Percentiles rank a stretch among this genome's conserved stretches.
phyloP scores from a whole-genome alignment of 2,888 invertebrate genomes.

The Seira musarum region DNA sequence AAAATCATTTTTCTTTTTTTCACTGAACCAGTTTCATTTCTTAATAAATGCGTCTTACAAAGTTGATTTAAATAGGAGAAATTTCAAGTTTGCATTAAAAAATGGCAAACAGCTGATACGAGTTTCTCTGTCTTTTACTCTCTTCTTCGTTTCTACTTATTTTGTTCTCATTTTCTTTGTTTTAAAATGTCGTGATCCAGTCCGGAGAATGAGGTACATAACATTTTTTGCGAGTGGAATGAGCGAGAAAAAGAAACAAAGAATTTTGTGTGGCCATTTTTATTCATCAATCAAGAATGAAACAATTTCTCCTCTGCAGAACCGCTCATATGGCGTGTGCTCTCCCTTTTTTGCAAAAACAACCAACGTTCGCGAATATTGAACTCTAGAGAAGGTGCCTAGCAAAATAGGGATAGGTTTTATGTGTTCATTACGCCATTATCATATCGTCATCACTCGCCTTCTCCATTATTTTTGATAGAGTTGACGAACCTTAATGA shows the following conservation, averaged over 20 bases:
- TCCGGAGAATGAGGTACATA: not conserved
- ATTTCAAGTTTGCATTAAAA: constrained; percentile 26
- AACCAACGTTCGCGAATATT: constrained; percentile 45
- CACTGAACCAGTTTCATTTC: constrained; percentile 35
- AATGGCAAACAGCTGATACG: constrained; percentile 37
- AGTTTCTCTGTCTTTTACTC: constrained; percentile 14
- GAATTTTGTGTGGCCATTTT: constrained; percentile 26
- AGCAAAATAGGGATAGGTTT: constrained; percentile 39
- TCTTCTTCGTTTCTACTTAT: too few relatives aligned
- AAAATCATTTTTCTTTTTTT: constrained; percentile 16
- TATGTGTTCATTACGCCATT: constrained; percentile 25
- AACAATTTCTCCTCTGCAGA: constrained; percentile 21
- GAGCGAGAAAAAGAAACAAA: not conserved
- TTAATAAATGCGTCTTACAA: constrained; percentile 14
- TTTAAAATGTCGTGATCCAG: constrained; percentile 29
- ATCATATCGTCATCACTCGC: constrained; percentile 24
- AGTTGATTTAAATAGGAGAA: constrained; percentile 28
- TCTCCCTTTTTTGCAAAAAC: constrained; percentile 18
- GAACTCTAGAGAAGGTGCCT: constrained; percentile 34
- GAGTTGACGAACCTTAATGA: constrained; percentile 53
- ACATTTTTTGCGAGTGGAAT: constrained; percentile 8
- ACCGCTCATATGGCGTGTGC: constrained; percentile 35
- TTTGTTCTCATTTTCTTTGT: constrained; percentile 16
- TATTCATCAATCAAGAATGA: constrained; percentile 6
- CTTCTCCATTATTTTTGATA: constrained; percentile 17